Evolutionary conservation across 2,888 invertebrate genomes (phyloP), one percentile per base, ranked within the genome.

Genomic region (Catocala fraxini): DNA sequence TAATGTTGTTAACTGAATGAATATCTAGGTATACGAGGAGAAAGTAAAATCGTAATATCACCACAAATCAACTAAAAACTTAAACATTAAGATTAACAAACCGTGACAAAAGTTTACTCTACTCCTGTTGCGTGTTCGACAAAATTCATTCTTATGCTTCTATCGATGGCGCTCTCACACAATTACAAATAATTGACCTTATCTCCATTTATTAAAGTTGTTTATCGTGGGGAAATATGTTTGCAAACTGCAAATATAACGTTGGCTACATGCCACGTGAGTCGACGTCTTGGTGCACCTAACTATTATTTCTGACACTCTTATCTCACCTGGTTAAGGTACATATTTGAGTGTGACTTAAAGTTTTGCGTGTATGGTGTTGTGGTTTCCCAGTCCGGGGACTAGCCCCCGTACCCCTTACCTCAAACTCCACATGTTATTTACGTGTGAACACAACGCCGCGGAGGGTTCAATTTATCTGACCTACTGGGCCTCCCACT

Each of bases 401-500:
- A 68, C 68, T 59, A 83, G 83, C 80, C 80, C 76, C 84, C 86
- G 87, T 88, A 84, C 86, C 86, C 71, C 88, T 83, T 76, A 75
- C 81, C 88, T 89, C 89, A 85, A 86, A 87, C 90, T 91, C 92
- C 91, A 90, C 91, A 91, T 90, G 93, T 93, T 94, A 93, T 94
- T 94, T 94, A 94, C 93, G 93, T 93, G 93, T 92, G 93, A 93
- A 93, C 93, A 92, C 92, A 90, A 87, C 88, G 87, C 90, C 87
- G 81, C 88, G 85, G 87, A 91, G 92, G 92, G 93, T 93, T 92
- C 92, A 93, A 93, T 93, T 93, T 93, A 93, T 94, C 92, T 94
- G 93, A 93, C 93, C 93, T 94, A 93, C 90, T 93, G 88, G 91
- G 92, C 92, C 91, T 90, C 89, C 89, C 88, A 88, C 91, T 93